Percentiles rank a stretch among this genome's conserved stretches.
These are phyloP conservation scores for Parnassius orleans DNA, from an alignment of 2,888 invertebrate species.

Conservation along the genomic window DNA sequence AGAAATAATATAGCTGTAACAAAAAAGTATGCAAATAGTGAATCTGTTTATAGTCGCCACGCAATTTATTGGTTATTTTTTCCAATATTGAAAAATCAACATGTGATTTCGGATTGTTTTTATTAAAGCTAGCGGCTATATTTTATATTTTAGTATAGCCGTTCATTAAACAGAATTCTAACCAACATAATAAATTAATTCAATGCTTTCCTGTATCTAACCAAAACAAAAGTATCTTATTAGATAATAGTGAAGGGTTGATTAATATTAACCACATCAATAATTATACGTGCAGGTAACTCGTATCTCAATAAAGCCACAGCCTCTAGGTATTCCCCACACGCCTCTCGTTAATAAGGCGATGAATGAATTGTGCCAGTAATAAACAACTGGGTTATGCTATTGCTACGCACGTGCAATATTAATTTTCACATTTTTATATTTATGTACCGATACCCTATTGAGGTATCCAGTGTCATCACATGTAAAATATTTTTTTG, in stretches of 20 bases:
- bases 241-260: slow-evolving; percentile 43
- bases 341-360: slow-evolving; percentile 70
- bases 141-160: no score
- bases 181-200: background rate
- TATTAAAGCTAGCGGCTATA: no score
- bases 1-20: no score
- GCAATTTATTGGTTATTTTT: no score
- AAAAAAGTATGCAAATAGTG: no score
- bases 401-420: slow-evolving; percentile 38
- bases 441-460: slow-evolving; percentile 5
- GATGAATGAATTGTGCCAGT: slow-evolving; percentile 62
- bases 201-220: background rate
- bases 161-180: no score
- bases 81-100: no score
- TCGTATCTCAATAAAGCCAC: slow-evolving; percentile 38
- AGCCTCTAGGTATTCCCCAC: slow-evolving; percentile 55
- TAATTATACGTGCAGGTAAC: slow-evolving; percentile 38
- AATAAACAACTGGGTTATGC: slow-evolving; percentile 39
- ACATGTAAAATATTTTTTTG: no score
- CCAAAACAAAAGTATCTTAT: background rate
- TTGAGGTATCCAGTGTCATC: background rate
- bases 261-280: slow-evolving; percentile 57
- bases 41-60: no score
- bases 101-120: no score
- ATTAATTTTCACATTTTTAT: slow-evolving; percentile 34